phyloP scores from a whole-genome alignment of 2,797 vertebrate species.

The Mycteria americana region DNA sequence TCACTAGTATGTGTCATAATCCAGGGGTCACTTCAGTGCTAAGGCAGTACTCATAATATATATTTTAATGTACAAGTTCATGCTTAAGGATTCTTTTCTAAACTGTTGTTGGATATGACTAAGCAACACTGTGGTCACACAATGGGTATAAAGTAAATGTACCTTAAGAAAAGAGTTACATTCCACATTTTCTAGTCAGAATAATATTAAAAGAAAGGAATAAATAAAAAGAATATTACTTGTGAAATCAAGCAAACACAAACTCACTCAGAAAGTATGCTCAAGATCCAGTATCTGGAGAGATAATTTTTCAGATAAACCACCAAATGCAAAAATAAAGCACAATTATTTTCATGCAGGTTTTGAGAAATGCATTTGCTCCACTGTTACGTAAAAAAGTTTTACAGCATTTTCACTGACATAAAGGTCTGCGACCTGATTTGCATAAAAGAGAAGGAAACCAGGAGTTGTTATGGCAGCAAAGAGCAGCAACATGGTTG shows the following conservation, averaged over 20 bases:
- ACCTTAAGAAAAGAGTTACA: neutral
- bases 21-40: neutral
- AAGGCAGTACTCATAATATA: neutral
- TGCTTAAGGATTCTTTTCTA: neutral
- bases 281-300: neutral
- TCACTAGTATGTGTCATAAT: neutral
- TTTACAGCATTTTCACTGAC: slow-evolving; percentile 13
- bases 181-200: neutral
- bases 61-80: neutral
- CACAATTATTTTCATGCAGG: slow-evolving; percentile 32
- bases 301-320: slow-evolving; percentile 9
- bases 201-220: neutral
- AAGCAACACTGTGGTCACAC: neutral
- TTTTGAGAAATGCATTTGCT: slow-evolving; percentile 47
- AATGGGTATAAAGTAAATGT: neutral
- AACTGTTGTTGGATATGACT: rapidly evolving
- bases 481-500: slow-evolving; percentile 33
- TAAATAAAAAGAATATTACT: neutral
- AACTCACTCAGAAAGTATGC: neutral
- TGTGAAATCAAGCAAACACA: neutral
- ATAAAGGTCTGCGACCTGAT: slow-evolving; percentile 63
- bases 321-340: slow-evolving; percentile 27
- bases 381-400: slow-evolving; percentile 32
- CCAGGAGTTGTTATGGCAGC: slow-evolving; percentile 63
- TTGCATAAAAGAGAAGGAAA: slow-evolving; percentile 73